Base-by-base conservation (phyloP, 1,140 invertebrate genomes). In the Andrena cerasifolii region DNA sequence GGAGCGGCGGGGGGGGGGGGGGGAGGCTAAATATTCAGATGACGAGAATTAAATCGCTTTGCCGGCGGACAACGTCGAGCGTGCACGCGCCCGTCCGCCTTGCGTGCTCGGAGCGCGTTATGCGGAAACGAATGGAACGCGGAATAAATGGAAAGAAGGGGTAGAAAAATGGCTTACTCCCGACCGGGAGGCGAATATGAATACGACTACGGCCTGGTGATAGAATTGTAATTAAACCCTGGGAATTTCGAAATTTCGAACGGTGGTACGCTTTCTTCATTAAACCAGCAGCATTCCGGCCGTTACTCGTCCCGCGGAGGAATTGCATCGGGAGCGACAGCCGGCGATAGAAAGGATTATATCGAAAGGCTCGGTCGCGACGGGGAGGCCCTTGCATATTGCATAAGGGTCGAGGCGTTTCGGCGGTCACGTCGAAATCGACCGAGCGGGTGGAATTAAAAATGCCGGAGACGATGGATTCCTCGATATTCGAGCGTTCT, bases 121-220 rank as follows among this genome's bases (percentile, higher is more conserved):
- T 40, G 58, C n/a, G 58, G 33, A 61, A 61, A 61, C 16, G 58
- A 40, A 24, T 43, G 58, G 58, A 61, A 61, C 58, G 58, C 58
- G 58, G 40, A 40, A 61, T 61, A 31, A 61, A 61, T 61, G n/a
- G 58, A 24, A 61, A 31, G 40, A 61, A 24, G 33, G n/a, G n/a
- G n/a, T 18, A 31, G 58, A 14, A 40, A 61, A 61, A 14, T n/a
- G 36, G n/a, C 21, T 18, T 36, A 36, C 58, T 4, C 5, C n/a
- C 53, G 53, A 16, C 8, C 21, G 58, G 58, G n/a, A 40, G 36
- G n/a, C 33, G 33, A 40, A 61, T 40, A 43, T 24, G 33, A 61
- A 61, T 7, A 3, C n/a, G 33, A 61, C 56, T n/a, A n/a, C n/a
- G n/a, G n/a, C n/a, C n/a, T n/a, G 31, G 31, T 18, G 56, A 59